Evolutionary conservation across 2,888 invertebrate species (phyloP), one percentile per base, ranked within the genome.

Genomic region (Lepidochrysops patricia): DNA sequence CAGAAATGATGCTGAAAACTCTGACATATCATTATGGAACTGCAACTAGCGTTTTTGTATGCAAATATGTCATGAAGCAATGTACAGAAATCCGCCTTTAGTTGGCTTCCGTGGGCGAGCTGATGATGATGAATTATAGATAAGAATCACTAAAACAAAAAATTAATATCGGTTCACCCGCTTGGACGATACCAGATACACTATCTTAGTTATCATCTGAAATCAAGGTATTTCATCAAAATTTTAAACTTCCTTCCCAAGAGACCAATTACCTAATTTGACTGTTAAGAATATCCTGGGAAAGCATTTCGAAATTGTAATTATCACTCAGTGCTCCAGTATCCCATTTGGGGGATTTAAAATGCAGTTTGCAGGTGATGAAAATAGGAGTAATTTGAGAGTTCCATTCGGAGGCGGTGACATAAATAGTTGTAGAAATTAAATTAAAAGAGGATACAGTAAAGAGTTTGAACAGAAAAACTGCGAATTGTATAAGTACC

Each of bases 291-390:
- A 43, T 9, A 23, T 43, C 19, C 37, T 58, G 19, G n/a, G 57
- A 4, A 58, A 58, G 26, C 23, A 19, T 43, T 48, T 58, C 29
- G 48, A 58, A 48, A 29, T 25, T 50, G 13, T 32, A 57, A 57
- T 35, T 57, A 26, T 13, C 50, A 5, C 25, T 25, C 5, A 26
- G 5, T 26, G 50, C 50, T 13, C 12, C 13, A 5, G 15, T 37
- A 37, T 26, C 50, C 50, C 50, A 50, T 50, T 50, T 50, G 1
- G 25, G 13, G 26, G 26, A 50, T 50, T 26, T 26, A 50, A 50
- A 50, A 50, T 50, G 26, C 50, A 50, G 25, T 5, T 6, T 25
- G 26, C 25, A 26, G 25, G 25, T 25, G 26, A 13, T 13, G 6
- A 0, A 50, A 50, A 26, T 25, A 13, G n/a, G 26, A 50, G 12